Percentiles rank a stretch among this genome's conserved stretches.
Evolutionary conservation across 1,140 invertebrate species (phyloP).

Genomic region (Latrodectus geometricus): DNA sequence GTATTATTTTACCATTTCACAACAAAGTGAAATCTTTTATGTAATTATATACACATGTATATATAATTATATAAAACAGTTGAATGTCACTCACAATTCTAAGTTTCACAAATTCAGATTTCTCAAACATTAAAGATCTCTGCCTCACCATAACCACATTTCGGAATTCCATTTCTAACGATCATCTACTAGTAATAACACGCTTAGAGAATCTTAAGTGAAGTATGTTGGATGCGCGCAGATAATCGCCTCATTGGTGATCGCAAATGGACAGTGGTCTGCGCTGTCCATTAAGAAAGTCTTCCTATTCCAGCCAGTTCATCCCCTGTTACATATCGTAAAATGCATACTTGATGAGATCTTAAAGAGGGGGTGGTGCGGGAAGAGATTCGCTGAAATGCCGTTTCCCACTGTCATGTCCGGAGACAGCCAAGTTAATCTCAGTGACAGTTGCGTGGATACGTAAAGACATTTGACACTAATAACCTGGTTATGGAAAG

Average conservation of each 20-base stretch:
- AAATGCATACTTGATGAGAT: constrained; percentile 49
- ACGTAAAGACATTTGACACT: constrained; percentile 59
- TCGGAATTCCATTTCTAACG: neutral
- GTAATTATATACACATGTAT: too few species aligned
- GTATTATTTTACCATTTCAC: too few species aligned
- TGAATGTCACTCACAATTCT: too few species aligned
- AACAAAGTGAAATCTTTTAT: too few species aligned
- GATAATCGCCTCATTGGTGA: constrained; percentile 30
- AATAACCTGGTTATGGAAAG: constrained; percentile 57
- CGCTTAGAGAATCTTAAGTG: constrained; percentile 21
- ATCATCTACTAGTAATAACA: constrained; percentile 13
- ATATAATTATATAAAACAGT: too few species aligned
- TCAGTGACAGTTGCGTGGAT: constrained; percentile 39
- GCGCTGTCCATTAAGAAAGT: constrained; percentile 14
- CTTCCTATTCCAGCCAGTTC: constrained; percentile 6
- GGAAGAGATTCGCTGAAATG: constrained; percentile 14
- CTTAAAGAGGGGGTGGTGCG: neutral
- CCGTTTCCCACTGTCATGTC: constrained; percentile 23
- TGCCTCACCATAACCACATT: neutral
- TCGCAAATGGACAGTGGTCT: constrained; percentile 54
- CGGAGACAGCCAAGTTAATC: constrained; percentile 60
- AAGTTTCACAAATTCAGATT: neutral
- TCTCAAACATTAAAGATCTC: constrained; percentile 27
- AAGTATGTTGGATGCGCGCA: neutral
- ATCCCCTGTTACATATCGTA: neutral